Base-by-base conservation (phyloP, 1,140 invertebrate genomes). In the Ephestia elutella region DNA sequence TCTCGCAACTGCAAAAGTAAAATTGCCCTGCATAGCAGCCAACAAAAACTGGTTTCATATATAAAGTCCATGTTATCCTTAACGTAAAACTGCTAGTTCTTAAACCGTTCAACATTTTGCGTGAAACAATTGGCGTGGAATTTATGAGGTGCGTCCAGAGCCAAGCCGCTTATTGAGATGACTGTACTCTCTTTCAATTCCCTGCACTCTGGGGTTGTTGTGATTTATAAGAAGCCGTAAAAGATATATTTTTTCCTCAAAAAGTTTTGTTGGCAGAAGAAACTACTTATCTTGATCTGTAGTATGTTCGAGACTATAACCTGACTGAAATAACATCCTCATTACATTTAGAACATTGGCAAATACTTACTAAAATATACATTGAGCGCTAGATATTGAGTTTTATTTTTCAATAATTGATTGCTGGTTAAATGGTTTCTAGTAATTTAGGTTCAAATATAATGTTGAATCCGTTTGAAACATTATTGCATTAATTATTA, bases 121-220 rank as follows among this genome's bases (percentile, higher is more conserved):
- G 72, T 78, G 73, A 80, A 78, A 84, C 81, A 78, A 84, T 79
- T 80, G 75, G 60, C 65, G 62, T 68, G 55, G 70, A 82, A 84
- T 86, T 82, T 86, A 86, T 70, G 77, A 80, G 59, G 62, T 54
- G 63, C 62, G 70, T 62, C 69, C 63, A 63, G 66, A 73, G 79
- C 82, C 79, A 86, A 83, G 73, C 74, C 71, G 75, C 75, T 86
- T 82, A 83, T 84, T 82, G 76, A 77, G 71, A 79, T 74, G 75
- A 70, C 75, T 74, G 66, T 70, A 66, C 59, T 72, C 71, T 70
- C 74, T 78, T 81, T 75, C 68, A 75, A 77, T 74, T 71, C 63
- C 60, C 50, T 25, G 38, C 38, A 15, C 38, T 44, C 38, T 9
- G 15, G 38, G 38, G 38, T 44, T 3, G 38, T 44, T 17, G 38